Conservation (phyloP, 1,140 invertebrate genomes). For the Acromyrmex echinatior region DNA sequence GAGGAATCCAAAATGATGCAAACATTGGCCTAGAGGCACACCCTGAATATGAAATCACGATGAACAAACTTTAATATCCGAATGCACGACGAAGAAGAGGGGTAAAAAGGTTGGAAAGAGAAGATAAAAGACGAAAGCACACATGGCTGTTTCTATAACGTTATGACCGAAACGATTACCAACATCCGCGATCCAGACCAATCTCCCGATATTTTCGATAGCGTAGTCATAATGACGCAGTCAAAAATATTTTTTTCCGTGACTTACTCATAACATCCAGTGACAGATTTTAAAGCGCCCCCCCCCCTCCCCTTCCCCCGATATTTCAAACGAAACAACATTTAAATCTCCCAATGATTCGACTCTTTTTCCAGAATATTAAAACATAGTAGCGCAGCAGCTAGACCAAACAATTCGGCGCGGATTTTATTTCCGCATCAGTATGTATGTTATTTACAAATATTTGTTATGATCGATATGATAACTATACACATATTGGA, state of each 20-base stretch:
- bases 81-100: constrained; percentile 49
- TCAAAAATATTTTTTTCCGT: background rate
- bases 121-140: constrained; percentile 12
- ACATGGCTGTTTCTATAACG: constrained; percentile 11
- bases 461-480: background rate
- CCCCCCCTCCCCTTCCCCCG: background rate
- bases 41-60: constrained; percentile 74
- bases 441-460: background rate
- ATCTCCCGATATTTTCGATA: background rate
- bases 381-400: background rate
- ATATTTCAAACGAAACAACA: background rate
- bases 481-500: background rate
- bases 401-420: background rate
- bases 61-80: constrained; percentile 78
- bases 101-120: constrained; percentile 26
- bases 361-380: constrained; percentile 2
- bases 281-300: background rate
- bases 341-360: constrained; percentile 6
- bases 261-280: background rate
- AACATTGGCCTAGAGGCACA: constrained; percentile 74
- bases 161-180: background rate
- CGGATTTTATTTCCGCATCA: background rate
- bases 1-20: constrained; percentile 71
- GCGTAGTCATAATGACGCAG: background rate
- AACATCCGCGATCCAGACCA: constrained; percentile 18